Conservation (phyloP, 2,113 vertebrate genomes). For the Ophthalmolycus amberensis region DNA sequence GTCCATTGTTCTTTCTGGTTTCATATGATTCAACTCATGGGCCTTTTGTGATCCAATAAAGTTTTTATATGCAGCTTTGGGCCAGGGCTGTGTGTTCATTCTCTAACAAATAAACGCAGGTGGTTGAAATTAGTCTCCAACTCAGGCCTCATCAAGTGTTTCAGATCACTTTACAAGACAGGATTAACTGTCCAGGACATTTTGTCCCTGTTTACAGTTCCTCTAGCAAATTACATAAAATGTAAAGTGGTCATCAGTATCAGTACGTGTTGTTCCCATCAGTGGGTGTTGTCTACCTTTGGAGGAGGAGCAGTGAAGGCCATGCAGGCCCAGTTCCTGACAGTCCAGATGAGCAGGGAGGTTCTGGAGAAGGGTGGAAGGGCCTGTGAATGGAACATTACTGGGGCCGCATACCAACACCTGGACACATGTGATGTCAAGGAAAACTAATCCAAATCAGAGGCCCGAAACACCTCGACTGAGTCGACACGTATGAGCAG, state of each 20-base stretch:
- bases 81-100: not conserved
- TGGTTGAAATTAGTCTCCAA: constrained; percentile 22
- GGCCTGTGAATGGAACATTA: constrained; percentile 81
- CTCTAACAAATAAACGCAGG: constrained; percentile 17
- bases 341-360: constrained; percentile 78
- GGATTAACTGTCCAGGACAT: constrained; percentile 19
- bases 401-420: constrained; percentile 86
- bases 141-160: not conserved
- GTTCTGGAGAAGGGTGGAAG: constrained; percentile 75
- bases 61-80: constrained; percentile 20
- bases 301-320: constrained; percentile 55
- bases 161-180: constrained; percentile 11
- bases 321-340: constrained; percentile 76
- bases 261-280: not conserved
- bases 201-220: not conserved
- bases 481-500: not conserved
- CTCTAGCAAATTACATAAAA: not conserved
- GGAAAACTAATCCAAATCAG: constrained; percentile 61
- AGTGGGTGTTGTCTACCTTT: constrained; percentile 70
- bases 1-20: not conserved
- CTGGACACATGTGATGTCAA: constrained; percentile 78
- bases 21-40: constrained; percentile 23
- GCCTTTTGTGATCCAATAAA: constrained; percentile 32
- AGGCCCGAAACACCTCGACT: not conserved
- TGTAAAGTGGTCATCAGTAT: not conserved